Evolutionary conservation across 2,797 vertebrate species (phyloP), one percentile per base, ranked within the genome.

Genomic region (Ptychadena robeensis): DNA sequence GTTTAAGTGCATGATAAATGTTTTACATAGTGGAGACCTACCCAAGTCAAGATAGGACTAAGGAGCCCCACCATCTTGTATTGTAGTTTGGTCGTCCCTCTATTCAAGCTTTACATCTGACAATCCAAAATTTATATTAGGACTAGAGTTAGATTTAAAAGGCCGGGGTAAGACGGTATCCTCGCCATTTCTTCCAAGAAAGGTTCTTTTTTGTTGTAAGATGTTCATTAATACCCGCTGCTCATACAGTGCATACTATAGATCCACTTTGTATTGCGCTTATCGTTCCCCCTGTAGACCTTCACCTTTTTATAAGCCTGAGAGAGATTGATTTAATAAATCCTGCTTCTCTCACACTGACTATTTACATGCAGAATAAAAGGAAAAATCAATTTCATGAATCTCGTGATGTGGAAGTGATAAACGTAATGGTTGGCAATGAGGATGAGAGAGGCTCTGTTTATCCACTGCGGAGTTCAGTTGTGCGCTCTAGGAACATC

Each of bases 361-460:
- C 73, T 40, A 81, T 53, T 61, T 65, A 69, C 64, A 69, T 70
- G 73, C 44, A 73, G 65, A 80, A 70, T 71, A 28, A 31, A 68
- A 70, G 66, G 61, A 40, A 66, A 73, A 76, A 70, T 82, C 73
- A 40, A 69, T 82, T 73, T 69, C 27, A 69, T 44, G 65, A 57
- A 69, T 63, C 48, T 82, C 48, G 37, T 69, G 34, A 40, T 68
- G 65, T 32, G 48, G 64, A 69, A 35, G 64, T 69, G 65, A 76
- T 37, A 68, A 69, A 75, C 14, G 4, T 59, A 82, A 81, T 67
- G 70, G 34, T 22, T 75, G 57, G 30, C 12, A 53, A 32, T 22
- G 28, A 22, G 61, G 27, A 57, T 38, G 35, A 64, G 64, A 72
- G 44, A 12, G 35, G 40, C 44, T 2, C 28, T 34, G 28, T 31